Evolutionary conservation across 1,140 invertebrate species (phyloP), one percentile per base, ranked within the genome.

Genomic region (Drosophila carrolli): DNA sequence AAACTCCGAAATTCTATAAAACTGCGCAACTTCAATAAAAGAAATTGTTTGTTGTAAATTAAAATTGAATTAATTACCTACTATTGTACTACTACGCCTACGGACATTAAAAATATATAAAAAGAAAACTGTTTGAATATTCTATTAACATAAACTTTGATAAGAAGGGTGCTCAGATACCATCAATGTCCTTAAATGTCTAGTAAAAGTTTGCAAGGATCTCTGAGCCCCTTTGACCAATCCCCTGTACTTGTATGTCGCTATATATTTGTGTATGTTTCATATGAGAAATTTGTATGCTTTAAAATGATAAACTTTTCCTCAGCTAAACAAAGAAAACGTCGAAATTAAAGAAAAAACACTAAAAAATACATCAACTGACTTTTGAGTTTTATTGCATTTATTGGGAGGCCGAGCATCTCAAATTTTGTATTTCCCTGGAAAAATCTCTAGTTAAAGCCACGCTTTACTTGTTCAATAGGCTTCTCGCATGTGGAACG

Each of bases 11-110:
- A 59, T 46, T 38, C 61, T 81, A 70, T 50, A 63, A 51, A 79
- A 71, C 19, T 47, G 73, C 41, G 56, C 74, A 63, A 55, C 38
- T 47, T 61, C 40, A 40, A 32, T 32, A 62, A 63, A 73, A 23
- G 80, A 62, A 81, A 86, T 62, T 79, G 79, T 89, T 86, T 86
- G 83, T 83, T 86, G 79, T 86, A 86, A 83, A 88, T 76, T 75
- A 54, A 83, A 89, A 80, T 71, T 83, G 63, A 83, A 83, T 57
- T 88, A 86, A 88, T 76, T 53, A 73, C 41, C 62, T 75, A 81
- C 48, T 47, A 70, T 44, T 58, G 48, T 58, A 67, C 54, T 71
- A 71, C 19, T 74, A 68, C 62, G 55, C 60, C 56, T 67, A 75
- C 48, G 60, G 65, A 80, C 48, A 59, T 73, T 54, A 47, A 61